Conservation (phyloP, 2,797 vertebrate species). For the Pipistrellus nathusii region DNA sequence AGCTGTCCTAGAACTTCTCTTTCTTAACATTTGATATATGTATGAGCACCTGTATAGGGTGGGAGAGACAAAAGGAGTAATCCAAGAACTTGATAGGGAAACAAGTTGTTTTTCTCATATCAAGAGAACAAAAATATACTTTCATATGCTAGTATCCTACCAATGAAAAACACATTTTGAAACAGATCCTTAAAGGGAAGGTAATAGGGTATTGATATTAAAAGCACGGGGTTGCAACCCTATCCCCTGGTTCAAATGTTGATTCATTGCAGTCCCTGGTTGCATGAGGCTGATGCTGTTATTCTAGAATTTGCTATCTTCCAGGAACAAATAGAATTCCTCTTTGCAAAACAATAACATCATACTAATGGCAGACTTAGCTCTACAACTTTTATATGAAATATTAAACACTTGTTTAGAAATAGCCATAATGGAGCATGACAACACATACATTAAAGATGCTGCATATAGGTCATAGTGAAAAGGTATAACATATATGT, state of each 20-base stretch:
- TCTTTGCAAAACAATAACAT: neutral
- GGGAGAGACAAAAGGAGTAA: neutral
- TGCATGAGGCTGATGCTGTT: neutral
- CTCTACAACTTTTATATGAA: neutral
- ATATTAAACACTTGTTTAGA: neutral
- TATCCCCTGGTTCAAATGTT: neutral
- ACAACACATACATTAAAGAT: neutral
- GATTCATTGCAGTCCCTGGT: neutral
- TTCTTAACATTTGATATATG: neutral
- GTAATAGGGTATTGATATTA: neutral
- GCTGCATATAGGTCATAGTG: neutral
- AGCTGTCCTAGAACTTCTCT: neutral
- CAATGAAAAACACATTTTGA: neutral
- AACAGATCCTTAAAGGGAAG: neutral
- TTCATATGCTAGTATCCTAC: neutral
- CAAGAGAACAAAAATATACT: neutral
- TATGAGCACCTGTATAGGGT: neutral
- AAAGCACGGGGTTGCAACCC: neutral
- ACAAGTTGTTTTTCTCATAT: neutral
- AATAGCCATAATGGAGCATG: neutral
- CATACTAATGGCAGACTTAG: neutral
- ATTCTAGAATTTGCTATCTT: neutral
- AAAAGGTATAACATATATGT: neutral
- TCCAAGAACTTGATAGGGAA: neutral
- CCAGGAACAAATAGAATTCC: neutral